These are phyloP conservation scores for Tetranychus truncatus DNA, from an alignment of 2,888 invertebrate genomes.

Conservation along the genomic window DNA sequence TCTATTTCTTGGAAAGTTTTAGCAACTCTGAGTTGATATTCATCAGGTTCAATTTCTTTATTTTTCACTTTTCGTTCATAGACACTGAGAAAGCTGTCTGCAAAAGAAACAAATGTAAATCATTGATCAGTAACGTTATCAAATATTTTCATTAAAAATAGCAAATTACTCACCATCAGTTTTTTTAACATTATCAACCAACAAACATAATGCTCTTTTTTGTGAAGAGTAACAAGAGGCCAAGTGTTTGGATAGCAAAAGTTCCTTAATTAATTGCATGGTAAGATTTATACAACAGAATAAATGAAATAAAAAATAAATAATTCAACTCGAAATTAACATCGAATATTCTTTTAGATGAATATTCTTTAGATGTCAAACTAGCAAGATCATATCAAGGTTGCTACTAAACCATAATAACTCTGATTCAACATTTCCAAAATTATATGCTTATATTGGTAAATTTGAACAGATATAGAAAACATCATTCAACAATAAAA, in stretches of 20 bases:
- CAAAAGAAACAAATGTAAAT: background rate
- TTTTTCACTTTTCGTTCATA: conserved; percentile 25
- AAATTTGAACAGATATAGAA: too few relatives aligned
- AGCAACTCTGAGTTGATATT: conserved; percentile 51
- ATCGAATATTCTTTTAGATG: background rate
- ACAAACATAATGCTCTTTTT: background rate
- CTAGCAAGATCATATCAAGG: background rate
- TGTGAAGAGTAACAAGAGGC: background rate
- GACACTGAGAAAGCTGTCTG: background rate
- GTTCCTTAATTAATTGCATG: background rate
- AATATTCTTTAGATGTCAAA: background rate
- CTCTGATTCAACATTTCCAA: background rate
- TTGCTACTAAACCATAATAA: background rate
- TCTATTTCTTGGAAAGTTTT: conserved; percentile 50
- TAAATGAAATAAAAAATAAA: background rate
- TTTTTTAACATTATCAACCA: conserved; percentile 8
- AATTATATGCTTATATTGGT: too few relatives aligned
- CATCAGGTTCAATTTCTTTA: conserved; percentile 41
- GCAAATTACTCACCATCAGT: background rate
- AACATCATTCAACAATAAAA: too few relatives aligned
- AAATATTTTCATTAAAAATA: background rate
- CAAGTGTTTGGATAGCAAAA: background rate
- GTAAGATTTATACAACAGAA: background rate
- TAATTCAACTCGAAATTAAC: background rate
- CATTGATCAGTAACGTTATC: background rate